These are phyloP conservation scores for Carollia perspicillata DNA, from an alignment of 2,113 vertebrate genomes.

Conservation along the genomic window DNA sequence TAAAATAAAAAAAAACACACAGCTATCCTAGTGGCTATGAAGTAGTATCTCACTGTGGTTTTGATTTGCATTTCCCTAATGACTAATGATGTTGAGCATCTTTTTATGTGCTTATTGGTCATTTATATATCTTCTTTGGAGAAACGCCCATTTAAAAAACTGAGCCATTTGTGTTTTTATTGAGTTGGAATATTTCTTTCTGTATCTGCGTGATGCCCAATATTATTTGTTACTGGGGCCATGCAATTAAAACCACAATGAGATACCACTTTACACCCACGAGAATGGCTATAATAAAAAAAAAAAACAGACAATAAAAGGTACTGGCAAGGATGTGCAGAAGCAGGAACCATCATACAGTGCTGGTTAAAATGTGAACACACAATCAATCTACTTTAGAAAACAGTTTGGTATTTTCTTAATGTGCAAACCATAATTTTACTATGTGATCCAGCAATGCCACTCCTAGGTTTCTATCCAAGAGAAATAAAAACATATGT, in stretches of 20 bases:
- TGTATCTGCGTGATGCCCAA: not conserved
- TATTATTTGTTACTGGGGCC: not conserved
- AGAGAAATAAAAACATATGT: no score
- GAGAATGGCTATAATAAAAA: not conserved
- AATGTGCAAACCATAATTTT: not conserved
- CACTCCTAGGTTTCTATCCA: not conserved
- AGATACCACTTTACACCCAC: not conserved
- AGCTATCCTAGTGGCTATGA: not conserved
- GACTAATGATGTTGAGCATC: not conserved
- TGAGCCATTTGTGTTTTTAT: not conserved
- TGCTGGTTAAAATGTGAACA: not conserved
- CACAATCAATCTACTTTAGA: not conserved
- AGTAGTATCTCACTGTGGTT: not conserved
- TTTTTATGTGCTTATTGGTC: not conserved
- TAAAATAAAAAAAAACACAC: not conserved
- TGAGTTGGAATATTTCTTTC: not conserved
- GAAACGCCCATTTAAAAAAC: not conserved
- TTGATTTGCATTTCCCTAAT: not conserved
- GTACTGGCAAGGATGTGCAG: not conserved
- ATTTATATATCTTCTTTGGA: not conserved
- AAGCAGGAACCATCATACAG: not conserved
- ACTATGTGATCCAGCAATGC: not conserved
- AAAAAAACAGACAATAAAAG: not conserved
- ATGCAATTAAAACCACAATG: not conserved
- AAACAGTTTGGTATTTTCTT: not conserved